Conservation (phyloP, 2,888 invertebrate species). For the Xanthia icteritia region DNA sequence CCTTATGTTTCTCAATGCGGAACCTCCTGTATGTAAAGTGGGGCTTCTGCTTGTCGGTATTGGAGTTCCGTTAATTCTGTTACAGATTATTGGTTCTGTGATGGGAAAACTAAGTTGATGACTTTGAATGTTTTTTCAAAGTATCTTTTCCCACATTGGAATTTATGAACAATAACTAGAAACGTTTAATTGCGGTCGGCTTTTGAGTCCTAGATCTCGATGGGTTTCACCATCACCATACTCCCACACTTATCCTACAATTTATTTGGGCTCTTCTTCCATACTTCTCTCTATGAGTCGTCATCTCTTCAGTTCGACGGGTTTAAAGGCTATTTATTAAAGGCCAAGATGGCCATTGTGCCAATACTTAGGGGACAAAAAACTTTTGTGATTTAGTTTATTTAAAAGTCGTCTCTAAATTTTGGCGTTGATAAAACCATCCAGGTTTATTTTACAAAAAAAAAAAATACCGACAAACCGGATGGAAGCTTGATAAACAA, state of each 20-base stretch:
- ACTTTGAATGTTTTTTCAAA: background rate
- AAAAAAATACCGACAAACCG: background rate
- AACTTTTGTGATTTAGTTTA: background rate
- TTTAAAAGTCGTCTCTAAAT: background rate
- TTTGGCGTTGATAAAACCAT: background rate
- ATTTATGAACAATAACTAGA: background rate
- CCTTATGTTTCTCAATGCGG: conserved; percentile 59
- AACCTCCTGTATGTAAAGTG: conserved; percentile 50
- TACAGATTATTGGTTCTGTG: conserved; percentile 3
- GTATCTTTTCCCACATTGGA: no score
- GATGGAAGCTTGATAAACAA: background rate
- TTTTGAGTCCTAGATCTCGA: background rate
- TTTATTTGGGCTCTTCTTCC: background rate
- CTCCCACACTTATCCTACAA: no score
- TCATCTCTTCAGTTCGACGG: background rate
- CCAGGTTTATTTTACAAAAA: background rate
- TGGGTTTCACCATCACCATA: no score
- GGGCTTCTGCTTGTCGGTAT: conserved; percentile 27
- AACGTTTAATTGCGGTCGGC: background rate
- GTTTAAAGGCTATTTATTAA: background rate
- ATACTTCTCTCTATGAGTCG: background rate
- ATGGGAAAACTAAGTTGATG: background rate
- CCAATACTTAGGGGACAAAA: background rate
- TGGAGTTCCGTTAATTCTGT: conserved; percentile 32
- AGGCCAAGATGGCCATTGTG: background rate